These are phyloP conservation scores for Saguinus midas DNA, from an alignment of 2,113 vertebrate species.

Conservation along the genomic window DNA sequence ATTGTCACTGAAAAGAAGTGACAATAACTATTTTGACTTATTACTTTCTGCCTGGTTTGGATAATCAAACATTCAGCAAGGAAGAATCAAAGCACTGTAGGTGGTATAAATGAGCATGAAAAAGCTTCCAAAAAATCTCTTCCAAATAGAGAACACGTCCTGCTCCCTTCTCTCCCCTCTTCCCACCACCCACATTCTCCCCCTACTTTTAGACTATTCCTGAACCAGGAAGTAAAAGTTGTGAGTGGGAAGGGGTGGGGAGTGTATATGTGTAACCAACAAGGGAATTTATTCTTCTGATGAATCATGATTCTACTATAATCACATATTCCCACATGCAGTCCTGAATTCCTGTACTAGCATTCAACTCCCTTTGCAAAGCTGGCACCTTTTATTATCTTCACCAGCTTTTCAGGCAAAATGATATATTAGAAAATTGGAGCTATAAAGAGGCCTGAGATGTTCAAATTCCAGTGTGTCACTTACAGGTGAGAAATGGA, in stretches of 20 bases:
- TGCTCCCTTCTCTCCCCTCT: constrained; percentile 10
- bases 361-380: constrained; percentile 26
- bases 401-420: constrained; percentile 37
- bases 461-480: not conserved
- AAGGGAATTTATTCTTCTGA: constrained; percentile 70
- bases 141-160: constrained; percentile 63
- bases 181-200: constrained; percentile 57
- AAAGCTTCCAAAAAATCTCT: constrained; percentile 54
- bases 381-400: constrained; percentile 44
- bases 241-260: constrained; percentile 70
- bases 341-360: constrained; percentile 59
- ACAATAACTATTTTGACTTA: constrained; percentile 74
- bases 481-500: not conserved
- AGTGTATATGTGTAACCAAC: constrained; percentile 73
- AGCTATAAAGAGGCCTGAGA: not conserved
- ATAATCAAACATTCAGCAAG: constrained; percentile 71
- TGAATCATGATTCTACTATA: constrained; percentile 79
- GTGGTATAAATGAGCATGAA: constrained; percentile 68
- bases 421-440: not conserved
- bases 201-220: constrained; percentile 75
- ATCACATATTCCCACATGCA: constrained; percentile 63
- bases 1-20: constrained; percentile 55
- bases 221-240: constrained; percentile 76
- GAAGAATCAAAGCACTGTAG: constrained; percentile 66
- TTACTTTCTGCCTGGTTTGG: constrained; percentile 67